Conservation (phyloP, 2,113 vertebrate genomes). For the Nannospalax galili region DNA sequence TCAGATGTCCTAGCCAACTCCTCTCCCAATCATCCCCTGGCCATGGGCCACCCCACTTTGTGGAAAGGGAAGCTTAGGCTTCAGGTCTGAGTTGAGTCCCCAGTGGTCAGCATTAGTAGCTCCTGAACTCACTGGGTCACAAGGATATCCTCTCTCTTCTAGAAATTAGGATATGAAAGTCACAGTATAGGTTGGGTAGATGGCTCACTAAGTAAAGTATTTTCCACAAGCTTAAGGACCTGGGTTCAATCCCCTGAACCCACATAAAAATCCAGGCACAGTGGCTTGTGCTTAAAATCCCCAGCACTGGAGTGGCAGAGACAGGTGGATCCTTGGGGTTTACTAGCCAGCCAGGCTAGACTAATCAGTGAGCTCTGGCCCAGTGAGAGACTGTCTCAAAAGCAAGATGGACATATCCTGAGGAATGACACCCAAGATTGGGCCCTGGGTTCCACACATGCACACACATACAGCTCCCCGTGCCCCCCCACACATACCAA, state of each 20-base stretch:
- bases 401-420: not conserved
- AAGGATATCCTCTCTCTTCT: not conserved
- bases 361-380: not conserved
- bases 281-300: not conserved
- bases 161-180: conserved; percentile 32
- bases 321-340: not conserved
- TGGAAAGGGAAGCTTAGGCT: not conserved
- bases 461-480: too few species aligned
- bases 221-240: not conserved
- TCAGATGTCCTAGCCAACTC: not conserved
- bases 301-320: not conserved
- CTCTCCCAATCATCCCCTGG: accelerated
- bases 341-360: too few species aligned
- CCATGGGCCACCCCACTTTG: not conserved
- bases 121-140: not conserved
- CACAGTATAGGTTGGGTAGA: not conserved
- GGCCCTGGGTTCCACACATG: too few species aligned
- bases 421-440: not conserved
- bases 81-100: not conserved
- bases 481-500: too few species aligned
- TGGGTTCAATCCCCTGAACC: not conserved
- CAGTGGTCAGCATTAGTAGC: not conserved
- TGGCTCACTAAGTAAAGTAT: not conserved
- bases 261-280: not conserved
- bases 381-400: not conserved